phyloP scores from a whole-genome alignment of 2,113 vertebrate genomes.

The Machaerirhynchus nigripectus region DNA sequence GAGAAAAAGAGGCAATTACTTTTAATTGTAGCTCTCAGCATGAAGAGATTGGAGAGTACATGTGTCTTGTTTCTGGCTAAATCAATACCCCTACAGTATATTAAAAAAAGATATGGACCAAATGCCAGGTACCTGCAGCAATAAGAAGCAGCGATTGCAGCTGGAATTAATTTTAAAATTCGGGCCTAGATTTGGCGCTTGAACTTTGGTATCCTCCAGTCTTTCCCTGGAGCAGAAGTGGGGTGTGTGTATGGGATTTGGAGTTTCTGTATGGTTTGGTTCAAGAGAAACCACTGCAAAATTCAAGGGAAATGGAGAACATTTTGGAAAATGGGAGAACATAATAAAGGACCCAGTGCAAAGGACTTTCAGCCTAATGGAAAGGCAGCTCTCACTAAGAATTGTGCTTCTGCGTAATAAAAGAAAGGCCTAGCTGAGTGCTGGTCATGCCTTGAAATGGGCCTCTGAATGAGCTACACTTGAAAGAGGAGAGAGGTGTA shows the following conservation, averaged over 20 bases:
- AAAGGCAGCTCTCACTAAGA: background rate
- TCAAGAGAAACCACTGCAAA: background rate
- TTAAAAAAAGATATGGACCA: background rate
- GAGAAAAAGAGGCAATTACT: slow-evolving; percentile 25
- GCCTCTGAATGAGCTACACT: background rate
- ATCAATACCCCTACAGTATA: background rate
- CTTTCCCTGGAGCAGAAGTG: background rate
- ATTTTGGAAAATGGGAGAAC: background rate
- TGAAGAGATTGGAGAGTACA: background rate
- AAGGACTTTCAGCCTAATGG: background rate
- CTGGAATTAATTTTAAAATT: background rate
- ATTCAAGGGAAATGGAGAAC: background rate
- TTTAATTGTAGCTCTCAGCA: slow-evolving; percentile 6
- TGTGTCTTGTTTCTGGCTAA: background rate
- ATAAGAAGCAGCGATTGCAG: background rate
- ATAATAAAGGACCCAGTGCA: background rate
- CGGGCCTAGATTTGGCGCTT: background rate
- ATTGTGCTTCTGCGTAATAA: background rate
- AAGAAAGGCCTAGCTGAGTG: background rate
- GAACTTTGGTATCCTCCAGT: background rate
- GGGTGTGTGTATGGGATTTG: background rate
- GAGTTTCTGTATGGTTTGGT: background rate
- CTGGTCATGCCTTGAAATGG: background rate
- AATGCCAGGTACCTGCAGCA: background rate
- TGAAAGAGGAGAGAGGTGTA: background rate